Percentiles rank a stretch among this genome's conserved stretches.
Evolutionary conservation across 2,113 vertebrate genomes (phyloP).

Genomic region (Hoplias malabaricus): DNA sequence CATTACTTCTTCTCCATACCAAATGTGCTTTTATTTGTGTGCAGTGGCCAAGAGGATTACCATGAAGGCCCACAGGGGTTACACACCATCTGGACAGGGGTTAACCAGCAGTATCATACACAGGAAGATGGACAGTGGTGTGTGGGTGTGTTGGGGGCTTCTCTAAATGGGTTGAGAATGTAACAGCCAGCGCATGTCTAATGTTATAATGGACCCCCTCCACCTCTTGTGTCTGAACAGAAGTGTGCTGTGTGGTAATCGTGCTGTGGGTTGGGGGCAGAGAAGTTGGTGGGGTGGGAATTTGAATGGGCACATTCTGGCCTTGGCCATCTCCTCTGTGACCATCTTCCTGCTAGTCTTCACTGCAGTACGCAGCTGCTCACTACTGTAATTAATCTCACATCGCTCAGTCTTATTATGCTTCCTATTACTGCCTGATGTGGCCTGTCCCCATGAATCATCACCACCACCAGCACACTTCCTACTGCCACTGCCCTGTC

Average conservation of each 20-base stretch:
- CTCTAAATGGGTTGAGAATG: neutral
- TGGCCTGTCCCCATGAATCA: constrained; percentile 16
- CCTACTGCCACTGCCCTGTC: neutral
- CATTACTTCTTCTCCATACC: neutral
- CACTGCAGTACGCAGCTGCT: constrained; percentile 26
- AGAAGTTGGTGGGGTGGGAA: too few species aligned
- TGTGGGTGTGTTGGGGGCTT: neutral
- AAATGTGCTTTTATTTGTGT: constrained; percentile 5
- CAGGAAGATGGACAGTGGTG: neutral
- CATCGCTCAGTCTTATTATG: constrained; percentile 6
- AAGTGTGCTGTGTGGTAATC: constrained; percentile 19
- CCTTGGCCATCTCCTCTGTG: neutral
- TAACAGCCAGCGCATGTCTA: constrained; percentile 8
- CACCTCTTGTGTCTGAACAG: neutral
- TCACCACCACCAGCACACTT: neutral
- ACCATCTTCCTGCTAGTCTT: neutral
- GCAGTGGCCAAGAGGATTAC: constrained; percentile 23
- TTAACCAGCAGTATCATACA: constrained; percentile 2
- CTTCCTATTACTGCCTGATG: neutral
- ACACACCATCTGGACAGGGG: constrained; percentile 36
- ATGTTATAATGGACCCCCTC: neutral
- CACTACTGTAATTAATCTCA: constrained; percentile 32
- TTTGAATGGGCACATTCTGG: neutral
- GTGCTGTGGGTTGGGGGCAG: neutral
- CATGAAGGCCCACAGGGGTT: constrained; percentile 19